phyloP scores from a whole-genome alignment of 2,888 invertebrate genomes.

The Dendrolimus houi region DNA sequence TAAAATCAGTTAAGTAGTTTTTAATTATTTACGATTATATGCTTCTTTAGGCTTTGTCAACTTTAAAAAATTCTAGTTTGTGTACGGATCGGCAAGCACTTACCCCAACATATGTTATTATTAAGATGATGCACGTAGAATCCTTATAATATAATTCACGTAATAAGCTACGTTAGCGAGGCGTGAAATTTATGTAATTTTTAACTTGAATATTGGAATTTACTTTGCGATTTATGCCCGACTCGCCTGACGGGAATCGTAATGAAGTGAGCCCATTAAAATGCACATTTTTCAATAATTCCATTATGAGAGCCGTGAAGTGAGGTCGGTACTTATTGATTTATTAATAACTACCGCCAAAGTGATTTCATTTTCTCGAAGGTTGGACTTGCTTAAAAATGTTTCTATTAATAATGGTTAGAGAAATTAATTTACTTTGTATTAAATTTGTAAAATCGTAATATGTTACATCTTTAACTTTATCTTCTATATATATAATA shows the following conservation, averaged over 20 bases:
- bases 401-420: conserved; percentile 1
- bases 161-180: background rate
- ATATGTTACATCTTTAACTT: too few species aligned
- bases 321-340: conserved; percentile 21
- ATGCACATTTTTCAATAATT: conserved; percentile 26
- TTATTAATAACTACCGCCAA: conserved; percentile 21
- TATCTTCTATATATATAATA: too few species aligned
- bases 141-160: too few species aligned
- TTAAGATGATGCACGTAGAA: too few species aligned
- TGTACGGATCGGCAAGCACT: too few species aligned
- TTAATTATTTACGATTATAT: too few species aligned
- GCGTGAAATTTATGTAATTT: conserved; percentile 31
- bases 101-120: too few species aligned
- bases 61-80: too few species aligned
- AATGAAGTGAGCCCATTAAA: conserved; percentile 23
- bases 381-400: background rate
- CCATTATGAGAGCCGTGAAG: conserved; percentile 12
- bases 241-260: conserved; percentile 22
- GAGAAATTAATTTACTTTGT: background rate
- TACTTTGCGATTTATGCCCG: conserved; percentile 21
- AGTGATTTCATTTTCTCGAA: conserved; percentile 19
- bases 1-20: too few species aligned
- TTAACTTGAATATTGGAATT: conserved; percentile 31
- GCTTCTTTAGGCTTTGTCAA: too few species aligned
- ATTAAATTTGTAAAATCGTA: too few species aligned